Evolutionary conservation across 35 echinoderm and acorn worm genomes (phyloP), one percentile per base, ranked within the genome.

Genomic region (Strongylocentrotus purpuratus): DNA sequence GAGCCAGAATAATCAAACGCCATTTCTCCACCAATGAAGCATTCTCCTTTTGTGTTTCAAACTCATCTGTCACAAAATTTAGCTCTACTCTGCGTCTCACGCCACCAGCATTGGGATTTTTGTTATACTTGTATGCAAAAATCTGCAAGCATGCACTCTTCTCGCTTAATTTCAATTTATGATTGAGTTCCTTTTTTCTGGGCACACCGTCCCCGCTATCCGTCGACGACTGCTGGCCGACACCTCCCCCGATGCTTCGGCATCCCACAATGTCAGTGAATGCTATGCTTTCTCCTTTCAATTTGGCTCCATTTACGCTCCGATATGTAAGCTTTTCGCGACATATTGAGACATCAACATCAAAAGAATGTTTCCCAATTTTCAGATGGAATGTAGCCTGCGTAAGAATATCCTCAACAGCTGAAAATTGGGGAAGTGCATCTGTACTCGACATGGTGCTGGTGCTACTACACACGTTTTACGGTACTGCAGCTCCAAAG

Each of bases 91-190:
- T 88, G 9, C 87, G 45, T 8, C 87, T 11, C 4, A 88, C 87
- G 4, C 87, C 87, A 88, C 87, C 87, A 22, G 32, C 13, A 18
- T 88, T 15, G 6, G 32, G 87, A 32, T 46, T 33, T 31, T 88
- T 88, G 45, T 88, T 41, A 46, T 88, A 88, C 87, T 33, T 33
- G 87, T 88, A 88, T 9, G 31, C 87, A 88, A 88, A 88, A 88
- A 88, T 31, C 87, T 88, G 32, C 32, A 88, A 46, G 28, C 32
- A 88, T 15, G 33, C 31, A 31, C 32, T 46, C 32, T 88, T 88
- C 17, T 88, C 31, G 7, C 20, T 88, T 14, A 88, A 88, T 46
- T 88, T 22, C 28, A 33, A 46, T 46, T 8, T 88, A 18, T 17
- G 17, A 22, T 46, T 35, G 32, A 28, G 17, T 70, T 70, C 22